These are phyloP conservation scores for Lagria hirta DNA, from an alignment of 2,888 invertebrate genomes.

Conservation along the genomic window DNA sequence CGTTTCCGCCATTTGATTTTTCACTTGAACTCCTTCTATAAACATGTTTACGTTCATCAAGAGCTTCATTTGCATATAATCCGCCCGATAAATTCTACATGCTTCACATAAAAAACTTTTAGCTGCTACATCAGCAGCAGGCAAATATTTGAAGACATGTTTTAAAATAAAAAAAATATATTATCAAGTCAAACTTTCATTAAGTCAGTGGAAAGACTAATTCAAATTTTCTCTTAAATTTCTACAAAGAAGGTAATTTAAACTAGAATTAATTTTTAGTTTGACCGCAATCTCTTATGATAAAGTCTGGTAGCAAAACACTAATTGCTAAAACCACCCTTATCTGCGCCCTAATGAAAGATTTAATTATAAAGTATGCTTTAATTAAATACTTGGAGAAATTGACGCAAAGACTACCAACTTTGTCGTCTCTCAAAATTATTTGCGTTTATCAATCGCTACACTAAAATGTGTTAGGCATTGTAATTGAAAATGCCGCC, in stretches of 20 bases:
- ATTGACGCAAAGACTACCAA: conserved; percentile 20
- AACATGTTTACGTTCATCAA: conserved; percentile 21
- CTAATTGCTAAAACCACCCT: conserved; percentile 22
- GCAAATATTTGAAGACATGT: no score
- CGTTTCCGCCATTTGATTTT: conserved; percentile 20
- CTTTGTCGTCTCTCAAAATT: conserved; percentile 22
- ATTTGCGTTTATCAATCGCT: conserved; percentile 27
- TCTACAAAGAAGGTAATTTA: no score
- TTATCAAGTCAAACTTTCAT: no score
- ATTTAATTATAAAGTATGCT: conserved; percentile 30
- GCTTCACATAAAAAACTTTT: no score
- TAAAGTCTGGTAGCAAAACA: no score
- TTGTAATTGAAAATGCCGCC: no score
- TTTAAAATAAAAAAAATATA: no score
- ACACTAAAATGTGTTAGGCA: conserved; percentile 26
- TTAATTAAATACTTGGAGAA: conserved; percentile 26
- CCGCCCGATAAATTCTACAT: conserved; percentile 16
- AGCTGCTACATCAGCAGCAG: no score
- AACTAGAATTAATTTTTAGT: no score
- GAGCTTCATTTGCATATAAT: conserved; percentile 19
- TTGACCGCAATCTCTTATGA: no score
- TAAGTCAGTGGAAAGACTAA: no score
- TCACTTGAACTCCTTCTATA: conserved; percentile 10
- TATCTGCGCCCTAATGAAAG: conserved; percentile 15
- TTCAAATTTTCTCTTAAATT: no score